Evolutionary conservation across 2,797 vertebrate genomes (phyloP).

Genomic region (Tragopan temminckii): DNA sequence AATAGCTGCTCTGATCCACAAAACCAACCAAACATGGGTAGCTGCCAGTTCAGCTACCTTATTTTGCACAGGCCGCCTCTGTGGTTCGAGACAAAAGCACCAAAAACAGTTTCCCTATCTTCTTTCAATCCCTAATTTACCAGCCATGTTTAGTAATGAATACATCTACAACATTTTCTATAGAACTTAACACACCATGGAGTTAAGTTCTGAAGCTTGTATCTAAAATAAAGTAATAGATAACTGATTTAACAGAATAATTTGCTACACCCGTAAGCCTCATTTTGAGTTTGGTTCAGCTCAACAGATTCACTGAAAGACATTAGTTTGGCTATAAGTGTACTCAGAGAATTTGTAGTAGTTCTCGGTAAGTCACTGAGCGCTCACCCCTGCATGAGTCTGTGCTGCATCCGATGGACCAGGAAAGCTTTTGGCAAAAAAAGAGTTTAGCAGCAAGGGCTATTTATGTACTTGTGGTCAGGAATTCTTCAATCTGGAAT

Average conservation of each 20-base stretch:
- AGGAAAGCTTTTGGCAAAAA: background rate
- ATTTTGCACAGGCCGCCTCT: background rate
- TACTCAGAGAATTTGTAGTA: background rate
- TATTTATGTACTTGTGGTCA: background rate
- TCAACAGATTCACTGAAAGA: fast-evolving
- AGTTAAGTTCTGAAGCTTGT: background rate
- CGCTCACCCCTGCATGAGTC: background rate
- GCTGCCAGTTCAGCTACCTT: background rate
- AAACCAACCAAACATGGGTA: background rate
- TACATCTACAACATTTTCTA: background rate
- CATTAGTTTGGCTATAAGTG: background rate
- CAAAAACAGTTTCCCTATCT: background rate
- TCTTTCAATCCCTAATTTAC: background rate
- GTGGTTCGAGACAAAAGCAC: background rate
- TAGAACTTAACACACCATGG: background rate
- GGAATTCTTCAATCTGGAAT: background rate
- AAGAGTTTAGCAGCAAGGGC: background rate
- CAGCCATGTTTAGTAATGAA: background rate
- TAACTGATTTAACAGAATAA: background rate
- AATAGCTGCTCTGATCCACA: background rate
- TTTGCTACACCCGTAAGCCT: background rate
- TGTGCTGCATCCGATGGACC: background rate
- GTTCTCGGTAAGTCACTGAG: background rate
- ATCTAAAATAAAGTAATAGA: background rate
- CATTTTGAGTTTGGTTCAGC: background rate